A percentile compares a stretch with the other conserved stretches of the same genome.
These are phyloP conservation scores for Drosophila greeni DNA, from an alignment of 2,888 invertebrate genomes.

Conservation along the genomic window DNA sequence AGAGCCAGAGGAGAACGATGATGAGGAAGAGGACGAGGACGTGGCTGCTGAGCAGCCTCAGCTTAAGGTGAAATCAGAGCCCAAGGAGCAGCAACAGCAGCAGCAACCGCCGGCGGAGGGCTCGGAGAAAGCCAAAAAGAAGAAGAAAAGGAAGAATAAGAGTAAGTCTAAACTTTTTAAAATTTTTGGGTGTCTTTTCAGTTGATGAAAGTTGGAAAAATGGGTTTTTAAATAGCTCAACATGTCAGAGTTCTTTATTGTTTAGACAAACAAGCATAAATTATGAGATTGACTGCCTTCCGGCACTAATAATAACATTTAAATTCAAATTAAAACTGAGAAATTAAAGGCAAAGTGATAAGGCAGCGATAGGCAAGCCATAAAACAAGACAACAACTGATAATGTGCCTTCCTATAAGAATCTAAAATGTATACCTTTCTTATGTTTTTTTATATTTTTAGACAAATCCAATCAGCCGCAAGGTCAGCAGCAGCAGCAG, in stretches of 20 bases:
- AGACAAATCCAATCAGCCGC: conserved; percentile 75
- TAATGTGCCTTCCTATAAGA: neutral
- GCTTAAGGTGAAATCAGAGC: conserved; percentile 9
- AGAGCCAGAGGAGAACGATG: conserved; percentile 6
- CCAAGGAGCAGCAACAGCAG: conserved; percentile 8
- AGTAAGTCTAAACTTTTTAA: conserved; percentile 31
- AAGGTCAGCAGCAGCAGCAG: conserved; percentile 40
- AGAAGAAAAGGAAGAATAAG: conserved; percentile 76
- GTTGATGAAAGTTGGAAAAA: neutral
- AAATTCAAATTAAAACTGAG: neutral
- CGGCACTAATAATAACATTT: neutral
- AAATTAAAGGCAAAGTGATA: neutral
- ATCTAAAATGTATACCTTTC: neutral
- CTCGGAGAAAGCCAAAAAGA: conserved; percentile 66
- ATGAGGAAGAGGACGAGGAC: conserved; percentile 34
- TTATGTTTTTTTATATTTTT: conserved; percentile 1
- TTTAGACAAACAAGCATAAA: neutral
- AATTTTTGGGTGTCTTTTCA: neutral
- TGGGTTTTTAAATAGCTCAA: neutral
- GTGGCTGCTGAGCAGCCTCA: conserved; percentile 43
- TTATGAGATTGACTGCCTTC: neutral
- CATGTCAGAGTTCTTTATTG: neutral
- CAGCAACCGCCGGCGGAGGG: conserved; percentile 33
- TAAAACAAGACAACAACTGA: neutral
- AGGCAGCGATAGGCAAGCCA: neutral